A percentile compares a stretch with the other conserved stretches of the same genome.
Evolutionary conservation across 2,113 vertebrate species (phyloP).

Genomic region (Haplotaxodon microlepis): DNA sequence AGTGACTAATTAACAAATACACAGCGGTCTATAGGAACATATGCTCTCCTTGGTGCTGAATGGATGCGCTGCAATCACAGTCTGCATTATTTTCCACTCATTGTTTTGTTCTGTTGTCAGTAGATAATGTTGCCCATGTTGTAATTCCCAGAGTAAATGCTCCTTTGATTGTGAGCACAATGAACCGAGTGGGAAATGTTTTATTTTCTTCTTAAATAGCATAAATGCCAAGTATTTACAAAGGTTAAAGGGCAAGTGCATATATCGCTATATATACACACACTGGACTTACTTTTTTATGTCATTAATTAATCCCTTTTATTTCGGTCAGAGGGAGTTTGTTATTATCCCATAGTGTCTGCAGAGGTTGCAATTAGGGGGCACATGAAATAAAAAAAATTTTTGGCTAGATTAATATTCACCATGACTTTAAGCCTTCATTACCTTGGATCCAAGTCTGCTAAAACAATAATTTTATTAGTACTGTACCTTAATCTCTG

Average conservation of each 20-base stretch:
- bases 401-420: background rate
- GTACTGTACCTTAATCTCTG: constrained; percentile 54
- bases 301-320: background rate
- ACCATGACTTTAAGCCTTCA: background rate
- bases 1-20: background rate
- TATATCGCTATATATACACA: background rate
- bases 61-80: background rate
- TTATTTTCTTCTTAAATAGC: background rate
- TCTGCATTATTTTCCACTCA: background rate
- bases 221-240: background rate
- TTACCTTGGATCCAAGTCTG: background rate
- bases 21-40: background rate
- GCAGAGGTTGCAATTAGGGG: background rate
- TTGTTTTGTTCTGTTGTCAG: background rate
- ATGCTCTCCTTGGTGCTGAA: background rate
- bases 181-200: background rate
- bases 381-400: fast-evolving
- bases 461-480: background rate
- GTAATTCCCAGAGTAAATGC: background rate
- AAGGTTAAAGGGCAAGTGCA: background rate
- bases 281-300: background rate
- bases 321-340: background rate
- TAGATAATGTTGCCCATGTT: background rate
- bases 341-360: background rate
- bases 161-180: background rate